Evolutionary conservation across 1,140 invertebrate species (phyloP).

Genomic region (Lamellibrachia luymesi): DNA sequence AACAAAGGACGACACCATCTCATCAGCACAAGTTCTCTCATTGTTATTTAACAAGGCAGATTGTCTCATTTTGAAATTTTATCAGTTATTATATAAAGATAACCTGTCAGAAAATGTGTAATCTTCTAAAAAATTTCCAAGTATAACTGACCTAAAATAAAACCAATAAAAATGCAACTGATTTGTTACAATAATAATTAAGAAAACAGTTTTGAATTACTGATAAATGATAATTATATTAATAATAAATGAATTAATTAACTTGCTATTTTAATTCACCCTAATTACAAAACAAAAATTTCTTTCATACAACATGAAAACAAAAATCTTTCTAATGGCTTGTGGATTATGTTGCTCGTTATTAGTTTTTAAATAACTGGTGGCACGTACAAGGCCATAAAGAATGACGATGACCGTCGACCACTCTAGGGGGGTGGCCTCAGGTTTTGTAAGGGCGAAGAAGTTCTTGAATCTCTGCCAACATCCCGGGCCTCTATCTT

Average conservation of each 20-base stretch:
- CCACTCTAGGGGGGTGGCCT: background rate
- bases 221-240: background rate
- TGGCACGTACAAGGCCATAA: background rate
- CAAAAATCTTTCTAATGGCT: too few species aligned
- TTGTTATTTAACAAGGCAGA: background rate
- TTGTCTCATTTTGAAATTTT: background rate
- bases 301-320: too few species aligned
- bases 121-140: background rate
- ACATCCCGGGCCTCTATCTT: background rate
- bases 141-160: background rate
- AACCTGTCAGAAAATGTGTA: background rate
- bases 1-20: slow-evolving; percentile 21
- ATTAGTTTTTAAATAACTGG: too few species aligned
- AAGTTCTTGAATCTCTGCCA: background rate
- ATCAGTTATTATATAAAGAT: background rate
- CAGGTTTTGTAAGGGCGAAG: background rate
- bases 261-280: too few species aligned
- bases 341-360: too few species aligned
- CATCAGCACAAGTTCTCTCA: background rate
- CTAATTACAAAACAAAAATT: too few species aligned
- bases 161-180: background rate
- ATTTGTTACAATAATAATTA: background rate
- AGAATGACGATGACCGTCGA: background rate
- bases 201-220: background rate
- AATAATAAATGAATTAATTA: too few species aligned